Evolutionary conservation across 2,888 invertebrate genomes (phyloP).

Genomic region (Beris chalybata): DNA sequence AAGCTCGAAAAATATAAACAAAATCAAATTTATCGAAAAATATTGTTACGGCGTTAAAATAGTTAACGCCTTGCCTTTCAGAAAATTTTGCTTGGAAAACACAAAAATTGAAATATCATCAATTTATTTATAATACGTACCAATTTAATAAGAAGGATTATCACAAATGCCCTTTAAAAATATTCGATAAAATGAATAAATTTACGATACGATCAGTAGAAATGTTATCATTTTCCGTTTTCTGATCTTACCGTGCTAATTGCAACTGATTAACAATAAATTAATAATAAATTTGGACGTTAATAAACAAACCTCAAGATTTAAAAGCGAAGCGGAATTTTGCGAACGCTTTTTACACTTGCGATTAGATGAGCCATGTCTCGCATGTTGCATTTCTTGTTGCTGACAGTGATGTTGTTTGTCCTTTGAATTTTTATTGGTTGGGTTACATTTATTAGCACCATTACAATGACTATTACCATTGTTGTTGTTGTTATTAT

Average conservation of each 20-base stretch:
- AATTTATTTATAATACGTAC: too few relatives aligned
- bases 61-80: too few relatives aligned
- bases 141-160: too few relatives aligned
- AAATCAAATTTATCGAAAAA: too few relatives aligned
- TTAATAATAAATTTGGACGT: slow-evolving; percentile 3
- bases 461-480: slow-evolving; percentile 37
- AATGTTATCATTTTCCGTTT: too few relatives aligned
- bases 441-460: slow-evolving; percentile 36
- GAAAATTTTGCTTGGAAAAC: slow-evolving; percentile 2
- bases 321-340: slow-evolving; percentile 41
- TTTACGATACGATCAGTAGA: too few relatives aligned
- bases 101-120: background rate
- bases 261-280: background rate
- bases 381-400: slow-evolving; percentile 40
- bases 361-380: slow-evolving; percentile 35
- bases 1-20: slow-evolving; percentile 1
- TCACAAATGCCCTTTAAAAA: too few relatives aligned
- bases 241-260: background rate
- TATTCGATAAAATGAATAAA: too few relatives aligned
- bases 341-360: slow-evolving; percentile 37
- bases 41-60: too few relatives aligned
- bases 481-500: slow-evolving; percentile 34
- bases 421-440: slow-evolving; percentile 34
- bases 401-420: slow-evolving; percentile 37
- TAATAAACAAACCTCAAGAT: slow-evolving; percentile 41